phyloP scores from a whole-genome alignment of 2,888 invertebrate species.

The Rhodophaea formosa region DNA sequence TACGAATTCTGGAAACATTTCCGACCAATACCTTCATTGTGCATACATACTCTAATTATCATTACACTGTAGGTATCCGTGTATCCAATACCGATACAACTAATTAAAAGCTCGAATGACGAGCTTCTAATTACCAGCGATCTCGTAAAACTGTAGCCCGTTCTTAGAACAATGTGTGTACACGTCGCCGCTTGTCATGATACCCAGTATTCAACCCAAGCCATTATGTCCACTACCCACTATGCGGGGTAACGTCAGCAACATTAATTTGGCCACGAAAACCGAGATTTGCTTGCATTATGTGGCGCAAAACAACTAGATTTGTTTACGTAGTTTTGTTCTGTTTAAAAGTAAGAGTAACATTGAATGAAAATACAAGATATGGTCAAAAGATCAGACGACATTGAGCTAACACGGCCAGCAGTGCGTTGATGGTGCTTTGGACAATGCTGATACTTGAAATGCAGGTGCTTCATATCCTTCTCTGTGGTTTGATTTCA shows the following conservation, averaged over 20 bases:
- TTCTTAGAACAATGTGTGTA: conserved; percentile 41
- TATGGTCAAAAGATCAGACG: too few relatives aligned
- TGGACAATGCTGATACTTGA: too few relatives aligned
- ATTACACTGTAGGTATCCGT: background rate
- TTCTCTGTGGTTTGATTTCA: too few relatives aligned
- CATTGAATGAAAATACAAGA: too few relatives aligned
- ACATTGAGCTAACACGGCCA: too few relatives aligned
- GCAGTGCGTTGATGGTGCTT: too few relatives aligned
- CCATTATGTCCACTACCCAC: conserved; percentile 36
- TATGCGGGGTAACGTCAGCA: conserved; percentile 16
- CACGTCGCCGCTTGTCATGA: conserved; percentile 48
- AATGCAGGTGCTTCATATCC: too few relatives aligned
- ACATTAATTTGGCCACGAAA: background rate
- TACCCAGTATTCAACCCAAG: conserved; percentile 48
- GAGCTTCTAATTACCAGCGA: conserved; percentile 22
- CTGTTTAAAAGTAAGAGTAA: too few relatives aligned
- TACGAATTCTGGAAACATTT: background rate
- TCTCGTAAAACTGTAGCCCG: conserved; percentile 11
- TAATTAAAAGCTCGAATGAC: background rate
- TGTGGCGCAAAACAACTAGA: background rate
- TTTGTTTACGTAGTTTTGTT: too few relatives aligned
- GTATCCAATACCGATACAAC: background rate
- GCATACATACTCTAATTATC: conserved; percentile 1
- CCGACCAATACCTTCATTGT: background rate
- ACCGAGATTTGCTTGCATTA: background rate